phyloP scores from a whole-genome alignment of 2,113 vertebrate genomes.

The Monarcha castaneiventris region DNA sequence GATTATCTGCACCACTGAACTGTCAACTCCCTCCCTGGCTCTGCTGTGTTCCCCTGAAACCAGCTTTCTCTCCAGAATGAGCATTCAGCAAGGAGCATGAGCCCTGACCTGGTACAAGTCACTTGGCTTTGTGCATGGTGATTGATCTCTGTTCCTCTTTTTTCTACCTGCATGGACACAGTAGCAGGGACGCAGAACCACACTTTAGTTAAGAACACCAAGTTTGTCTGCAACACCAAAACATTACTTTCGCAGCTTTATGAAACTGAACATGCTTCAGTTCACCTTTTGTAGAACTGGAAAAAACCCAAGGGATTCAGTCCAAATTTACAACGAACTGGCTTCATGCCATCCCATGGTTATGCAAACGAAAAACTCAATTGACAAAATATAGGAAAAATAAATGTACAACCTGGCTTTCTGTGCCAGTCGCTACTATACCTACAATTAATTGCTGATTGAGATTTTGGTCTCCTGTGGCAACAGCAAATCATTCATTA shows the following conservation, averaged over 20 bases:
- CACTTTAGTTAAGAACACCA: neutral
- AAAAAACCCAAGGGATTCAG: neutral
- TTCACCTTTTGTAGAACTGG: conserved; percentile 2
- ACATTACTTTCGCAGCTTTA: neutral
- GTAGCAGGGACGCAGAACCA: neutral
- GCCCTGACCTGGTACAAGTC: neutral
- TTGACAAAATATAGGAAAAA: conserved; percentile 34
- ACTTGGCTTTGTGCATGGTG: neutral
- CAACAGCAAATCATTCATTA: conserved; percentile 6
- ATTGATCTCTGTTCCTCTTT: neutral
- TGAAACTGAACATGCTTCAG: neutral
- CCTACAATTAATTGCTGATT: neutral
- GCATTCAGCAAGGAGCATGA: accelerated
- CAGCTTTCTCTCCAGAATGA: neutral
- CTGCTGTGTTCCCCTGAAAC: neutral
- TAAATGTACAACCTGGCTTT: neutral
- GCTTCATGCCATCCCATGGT: neutral
- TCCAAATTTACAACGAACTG: neutral
- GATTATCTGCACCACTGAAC: neutral
- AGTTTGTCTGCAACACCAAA: neutral
- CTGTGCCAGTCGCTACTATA: neutral
- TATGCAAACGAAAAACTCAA: neutral
- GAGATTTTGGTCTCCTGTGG: neutral
- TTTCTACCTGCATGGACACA: neutral
- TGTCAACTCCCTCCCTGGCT: neutral